Conservation (phyloP, 1,140 invertebrate species). For the Microplitis demolitor region DNA sequence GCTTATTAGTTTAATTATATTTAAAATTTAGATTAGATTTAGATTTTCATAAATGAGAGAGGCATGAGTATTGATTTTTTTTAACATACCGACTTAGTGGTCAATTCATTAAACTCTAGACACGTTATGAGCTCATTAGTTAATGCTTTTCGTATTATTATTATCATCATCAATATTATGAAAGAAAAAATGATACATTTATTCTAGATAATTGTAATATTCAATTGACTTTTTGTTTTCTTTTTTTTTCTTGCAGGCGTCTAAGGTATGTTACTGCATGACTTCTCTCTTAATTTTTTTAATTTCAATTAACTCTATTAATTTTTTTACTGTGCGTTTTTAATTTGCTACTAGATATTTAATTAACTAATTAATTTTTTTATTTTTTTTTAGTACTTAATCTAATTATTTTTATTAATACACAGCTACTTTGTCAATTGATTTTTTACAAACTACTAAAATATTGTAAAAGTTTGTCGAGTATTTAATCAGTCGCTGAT, state of each 20-base stretch:
- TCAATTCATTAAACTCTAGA: neutral
- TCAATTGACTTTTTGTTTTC: conserved; percentile 57
- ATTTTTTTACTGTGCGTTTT: neutral
- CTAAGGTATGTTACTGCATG: conserved; percentile 65
- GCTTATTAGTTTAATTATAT: too few relatives aligned
- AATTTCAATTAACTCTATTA: conserved; percentile 36
- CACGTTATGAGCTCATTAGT: neutral
- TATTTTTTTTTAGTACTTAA: too few relatives aligned
- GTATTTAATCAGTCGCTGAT: too few relatives aligned
- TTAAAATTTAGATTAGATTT: neutral
- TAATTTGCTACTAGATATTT: neutral
- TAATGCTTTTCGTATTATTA: neutral
- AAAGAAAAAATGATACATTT: neutral
- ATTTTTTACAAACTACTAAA: too few relatives aligned
- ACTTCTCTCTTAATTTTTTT: conserved; percentile 45
- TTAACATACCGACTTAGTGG: neutral
- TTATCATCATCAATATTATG: too few relatives aligned
- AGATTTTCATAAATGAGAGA: too few relatives aligned
- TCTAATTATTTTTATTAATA: too few relatives aligned
- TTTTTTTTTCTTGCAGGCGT: conserved; percentile 67
- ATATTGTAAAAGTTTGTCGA: too few relatives aligned
- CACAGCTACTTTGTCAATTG: too few relatives aligned
- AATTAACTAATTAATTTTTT: too few relatives aligned
- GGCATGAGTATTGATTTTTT: neutral
- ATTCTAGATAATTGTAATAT: neutral